These are phyloP conservation scores for Pygoscelis adeliae DNA, from an alignment of 2,113 vertebrate species.

Conservation along the genomic window DNA sequence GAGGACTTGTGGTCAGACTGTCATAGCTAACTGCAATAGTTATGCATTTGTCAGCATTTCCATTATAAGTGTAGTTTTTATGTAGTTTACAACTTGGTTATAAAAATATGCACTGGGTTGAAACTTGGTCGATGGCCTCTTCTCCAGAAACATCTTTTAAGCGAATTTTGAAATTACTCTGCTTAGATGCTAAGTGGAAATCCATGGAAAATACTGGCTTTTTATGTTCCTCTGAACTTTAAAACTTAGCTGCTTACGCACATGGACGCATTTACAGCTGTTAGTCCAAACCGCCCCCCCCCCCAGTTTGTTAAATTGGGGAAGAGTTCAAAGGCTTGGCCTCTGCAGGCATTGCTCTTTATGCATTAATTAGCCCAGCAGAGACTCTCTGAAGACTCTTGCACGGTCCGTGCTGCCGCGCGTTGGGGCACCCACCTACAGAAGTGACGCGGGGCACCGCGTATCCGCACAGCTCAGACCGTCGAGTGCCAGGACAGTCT, in stretches of 20 bases:
- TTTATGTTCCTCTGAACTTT: background rate
- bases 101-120: background rate
- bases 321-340: background rate
- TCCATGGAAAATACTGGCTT: background rate
- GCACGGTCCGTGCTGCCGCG: background rate
- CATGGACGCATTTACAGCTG: background rate
- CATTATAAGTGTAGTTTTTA: background rate
- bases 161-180: background rate
- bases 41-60: conserved; percentile 47
- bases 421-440: background rate
- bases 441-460: accelerated
- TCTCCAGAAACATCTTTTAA: background rate
- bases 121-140: background rate
- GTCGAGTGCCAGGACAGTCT: accelerated
- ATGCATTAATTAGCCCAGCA: background rate
- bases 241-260: background rate
- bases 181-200: background rate
- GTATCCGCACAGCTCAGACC: accelerated
- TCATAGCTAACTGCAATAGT: background rate
- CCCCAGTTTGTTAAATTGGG: background rate
- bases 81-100: background rate
- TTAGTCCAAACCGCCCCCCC: background rate
- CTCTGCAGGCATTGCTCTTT: background rate
- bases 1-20: conserved; percentile 21
- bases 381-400: background rate